phyloP scores from a whole-genome alignment of 1,140 invertebrate species.

The Helicoverpa zea region DNA sequence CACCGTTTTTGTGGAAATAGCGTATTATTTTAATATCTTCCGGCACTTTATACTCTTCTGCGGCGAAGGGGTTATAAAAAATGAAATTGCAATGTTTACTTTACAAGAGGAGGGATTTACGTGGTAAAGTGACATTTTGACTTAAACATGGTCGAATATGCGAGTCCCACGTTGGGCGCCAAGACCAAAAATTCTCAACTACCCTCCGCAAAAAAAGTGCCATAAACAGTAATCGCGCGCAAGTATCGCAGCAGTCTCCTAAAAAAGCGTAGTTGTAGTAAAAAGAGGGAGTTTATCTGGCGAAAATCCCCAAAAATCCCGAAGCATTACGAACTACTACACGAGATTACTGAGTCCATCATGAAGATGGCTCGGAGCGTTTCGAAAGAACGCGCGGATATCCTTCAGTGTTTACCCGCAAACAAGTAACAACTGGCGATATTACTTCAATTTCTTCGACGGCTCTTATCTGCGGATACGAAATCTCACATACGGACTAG shows the following conservation, averaged over 20 bases:
- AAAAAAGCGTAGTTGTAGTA: slow-evolving; percentile 36
- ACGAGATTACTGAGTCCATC: slow-evolving; percentile 55
- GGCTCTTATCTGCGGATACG: slow-evolving; percentile 58
- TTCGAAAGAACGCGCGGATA: slow-evolving; percentile 45
- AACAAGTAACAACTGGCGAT: slow-evolving; percentile 60
- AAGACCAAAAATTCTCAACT: not conserved
- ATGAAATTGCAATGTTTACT: not conserved
- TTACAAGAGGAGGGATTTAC: not conserved
- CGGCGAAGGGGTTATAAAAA: slow-evolving; percentile 27
- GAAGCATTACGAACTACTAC: slow-evolving; percentile 52
- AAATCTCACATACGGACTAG: slow-evolving; percentile 36
- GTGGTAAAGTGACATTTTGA: not conserved
- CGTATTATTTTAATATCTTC: slow-evolving; percentile 31
- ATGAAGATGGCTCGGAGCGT: slow-evolving; percentile 46
- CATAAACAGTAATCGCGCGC: not conserved
- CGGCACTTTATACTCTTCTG: slow-evolving; percentile 16
- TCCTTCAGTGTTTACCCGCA: slow-evolving; percentile 56
- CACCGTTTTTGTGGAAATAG: slow-evolving; percentile 23
- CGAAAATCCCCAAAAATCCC: slow-evolving; percentile 40
- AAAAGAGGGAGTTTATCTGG: slow-evolving; percentile 46
- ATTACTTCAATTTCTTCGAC: slow-evolving; percentile 65
- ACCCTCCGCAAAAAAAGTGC: not conserved
- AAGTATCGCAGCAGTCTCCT: not conserved
- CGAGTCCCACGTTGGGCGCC: slow-evolving; percentile 8
- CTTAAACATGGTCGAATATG: slow-evolving; percentile 1